Percentiles rank a stretch among this genome's conserved stretches.
These are phyloP conservation scores for Leucoraja erinaceus DNA, from an alignment of 2,113 vertebrate species.

Conservation along the genomic window DNA sequence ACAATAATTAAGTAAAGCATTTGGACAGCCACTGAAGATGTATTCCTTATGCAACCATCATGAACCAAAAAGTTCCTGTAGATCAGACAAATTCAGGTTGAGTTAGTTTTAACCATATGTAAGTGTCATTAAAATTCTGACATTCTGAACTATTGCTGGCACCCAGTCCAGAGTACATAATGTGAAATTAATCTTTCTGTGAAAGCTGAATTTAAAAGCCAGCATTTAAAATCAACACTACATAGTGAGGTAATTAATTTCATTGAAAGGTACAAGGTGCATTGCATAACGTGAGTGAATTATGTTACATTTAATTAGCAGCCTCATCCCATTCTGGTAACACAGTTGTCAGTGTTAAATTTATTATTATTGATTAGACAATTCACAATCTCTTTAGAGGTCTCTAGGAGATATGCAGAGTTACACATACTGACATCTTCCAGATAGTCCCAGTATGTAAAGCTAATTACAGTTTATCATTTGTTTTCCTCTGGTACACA, in stretches of 20 bases:
- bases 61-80: not conserved
- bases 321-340: not conserved
- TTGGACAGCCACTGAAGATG: not conserved
- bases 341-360: not conserved
- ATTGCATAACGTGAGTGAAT: not conserved
- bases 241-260: not conserved
- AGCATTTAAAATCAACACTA: not conserved
- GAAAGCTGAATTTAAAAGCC: not conserved
- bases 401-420: not conserved
- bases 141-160: not conserved
- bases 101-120: not conserved
- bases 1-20: not conserved
- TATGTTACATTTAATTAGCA: constrained; percentile 25
- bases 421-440: constrained; percentile 16
- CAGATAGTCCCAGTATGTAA: not conserved
- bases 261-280: constrained; percentile 8
- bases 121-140: not conserved
- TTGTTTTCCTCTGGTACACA: not conserved
- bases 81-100: not conserved
- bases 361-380: constrained; percentile 18
- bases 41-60: not conserved
- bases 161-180: not conserved
- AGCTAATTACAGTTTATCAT: constrained; percentile 15
- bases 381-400: not conserved
- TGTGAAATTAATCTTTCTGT: constrained; percentile 21